Evolutionary conservation across 2,113 vertebrate species (phyloP), one percentile per base, ranked within the genome.

Genomic region (Muscicapa adusta): DNA sequence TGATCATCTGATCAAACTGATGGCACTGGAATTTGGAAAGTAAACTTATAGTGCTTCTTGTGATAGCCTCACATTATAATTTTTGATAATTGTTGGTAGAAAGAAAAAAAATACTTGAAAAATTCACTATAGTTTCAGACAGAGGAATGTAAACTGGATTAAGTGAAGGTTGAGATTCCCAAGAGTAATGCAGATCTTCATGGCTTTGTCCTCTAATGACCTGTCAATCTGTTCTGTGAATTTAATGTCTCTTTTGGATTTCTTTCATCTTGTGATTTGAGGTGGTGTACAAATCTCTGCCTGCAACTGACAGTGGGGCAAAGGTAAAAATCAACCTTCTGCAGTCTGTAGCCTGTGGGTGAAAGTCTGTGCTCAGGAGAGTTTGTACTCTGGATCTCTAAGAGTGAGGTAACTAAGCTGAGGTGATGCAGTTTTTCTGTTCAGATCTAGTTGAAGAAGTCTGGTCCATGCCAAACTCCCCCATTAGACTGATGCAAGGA

Each of bases 341-440:
- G 53, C 40, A 4, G 2, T 31, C 85, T 5, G 3, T 33, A 2
- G 20, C 15, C 15, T 18, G 1, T 10, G 34, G 70, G 38, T 54
- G 25, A 26, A 54, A 43, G 18, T 48, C 29, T 70, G 24, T 25
- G 54, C n/a, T 51, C 15, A 29, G 54, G 23, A 57, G 36, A 53
- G 22, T 85, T 86, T 40, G 3, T 36, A 1, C 28, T 68, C 28
- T n/a, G 31, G 12, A 10, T 72, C 23, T 42, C 38, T 62, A 6
- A 0, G 3, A 40, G 24, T 28, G 45, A 13, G 24, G 38, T 54
- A 31, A 26, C n/a, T 76, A 6, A 10, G n/a, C 1, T 5, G 36
- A 61, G 17, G 9, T 8, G 15, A 12, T 71, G 53, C 14, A 5
- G 20, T 12, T 67, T 31, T 58, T 18, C 45, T 86, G 40, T 45